A percentile compares a stretch with the other conserved stretches of the same genome.
These are phyloP conservation scores for Pilophorus perplexus DNA, from an alignment of 2,888 invertebrate species.

Conservation along the genomic window DNA sequence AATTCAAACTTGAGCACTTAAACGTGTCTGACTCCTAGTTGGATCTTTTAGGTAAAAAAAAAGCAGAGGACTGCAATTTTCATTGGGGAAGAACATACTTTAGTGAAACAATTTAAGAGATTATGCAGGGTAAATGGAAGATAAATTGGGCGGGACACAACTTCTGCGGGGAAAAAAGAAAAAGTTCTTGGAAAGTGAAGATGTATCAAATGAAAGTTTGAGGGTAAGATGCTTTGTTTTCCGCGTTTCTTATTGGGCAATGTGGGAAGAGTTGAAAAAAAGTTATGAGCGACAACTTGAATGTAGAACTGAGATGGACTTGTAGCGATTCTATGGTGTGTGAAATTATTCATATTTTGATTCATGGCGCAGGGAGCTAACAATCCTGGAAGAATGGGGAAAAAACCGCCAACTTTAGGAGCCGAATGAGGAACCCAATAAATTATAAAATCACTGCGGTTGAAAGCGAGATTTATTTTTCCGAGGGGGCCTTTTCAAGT, in stretches of 20 bases:
- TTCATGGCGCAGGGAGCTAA: not conserved
- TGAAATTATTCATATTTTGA: not conserved
- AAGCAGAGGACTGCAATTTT: slow-evolving; percentile 27
- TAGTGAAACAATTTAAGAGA: slow-evolving; percentile 39
- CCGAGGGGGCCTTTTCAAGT: slow-evolving; percentile 26
- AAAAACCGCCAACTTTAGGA: not conserved
- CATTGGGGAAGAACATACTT: slow-evolving; percentile 38
- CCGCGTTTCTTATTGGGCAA: not conserved
- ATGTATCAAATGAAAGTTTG: slow-evolving; percentile 34
- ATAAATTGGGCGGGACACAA: slow-evolving; percentile 36
- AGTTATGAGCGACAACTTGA: too few species aligned
- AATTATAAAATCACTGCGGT: slow-evolving; percentile 32
- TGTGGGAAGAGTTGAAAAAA: too few species aligned
- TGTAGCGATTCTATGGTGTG: too few species aligned
- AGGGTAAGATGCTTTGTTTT: slow-evolving; percentile 5
- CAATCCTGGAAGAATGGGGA: not conserved
- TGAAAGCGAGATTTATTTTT: slow-evolving; percentile 28
- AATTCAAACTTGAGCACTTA: slow-evolving; percentile 39
- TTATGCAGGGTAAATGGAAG: slow-evolving; percentile 36
- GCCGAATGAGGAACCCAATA: slow-evolving; percentile 21
- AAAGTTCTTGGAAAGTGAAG: slow-evolving; percentile 24
- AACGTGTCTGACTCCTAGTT: slow-evolving; percentile 40
- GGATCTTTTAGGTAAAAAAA: slow-evolving; percentile 33
- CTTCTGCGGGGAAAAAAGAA: slow-evolving; percentile 12
- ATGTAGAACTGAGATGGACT: too few species aligned